Base-by-base conservation (phyloP, 1,140 invertebrate genomes). In the Monomorium pharaonis region DNA sequence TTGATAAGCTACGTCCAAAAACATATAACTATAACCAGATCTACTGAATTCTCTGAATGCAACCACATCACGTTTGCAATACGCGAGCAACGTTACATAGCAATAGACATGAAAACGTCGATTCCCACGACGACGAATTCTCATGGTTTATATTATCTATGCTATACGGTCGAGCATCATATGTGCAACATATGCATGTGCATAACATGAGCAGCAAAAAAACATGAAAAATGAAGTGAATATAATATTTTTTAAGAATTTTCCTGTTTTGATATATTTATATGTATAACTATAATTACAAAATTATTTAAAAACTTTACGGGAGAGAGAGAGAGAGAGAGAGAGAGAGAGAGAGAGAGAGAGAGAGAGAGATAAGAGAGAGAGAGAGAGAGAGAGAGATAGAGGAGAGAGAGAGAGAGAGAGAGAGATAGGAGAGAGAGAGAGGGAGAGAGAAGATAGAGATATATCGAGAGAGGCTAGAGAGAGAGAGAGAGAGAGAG, bases 31-130 rank as follows among this genome's bases (percentile, higher is more conserved):
- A 63, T 44, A 30, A 56, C 21, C 24, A 14, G 16, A 77, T 63
- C 58, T 27, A 42, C 10, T 49, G 58, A 63, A 77, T 65, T 77
- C 27, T 47, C 16, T 42, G n/a, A 49, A 33, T 78, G n/a, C 44
- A 78, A 78, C n/a, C 58, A 33, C 24, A n/a, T 78, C 75, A 77
- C 24, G 42, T 67, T 78, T 49, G 58, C 42, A 33, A 75, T 58
- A 42, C 33, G 18, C 51, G 21, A 24, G 30, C 51, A 5, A 60
- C 4, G 2, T 1, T 62, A 62, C 18, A n/a, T 30, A 42, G 24
- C 16, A 30, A 18, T 76, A 63, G n/a, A 63, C 42, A n/a, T 56
- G 47, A n/a, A 70, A 75, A 75, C 14, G 14, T 78, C 58, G 3
- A 65, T 14, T 65, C 14, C 18, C 7, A 33, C 49, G 42, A 49